These are phyloP conservation scores for Platalea minor DNA, from an alignment of 2,797 vertebrate species.

Conservation along the genomic window DNA sequence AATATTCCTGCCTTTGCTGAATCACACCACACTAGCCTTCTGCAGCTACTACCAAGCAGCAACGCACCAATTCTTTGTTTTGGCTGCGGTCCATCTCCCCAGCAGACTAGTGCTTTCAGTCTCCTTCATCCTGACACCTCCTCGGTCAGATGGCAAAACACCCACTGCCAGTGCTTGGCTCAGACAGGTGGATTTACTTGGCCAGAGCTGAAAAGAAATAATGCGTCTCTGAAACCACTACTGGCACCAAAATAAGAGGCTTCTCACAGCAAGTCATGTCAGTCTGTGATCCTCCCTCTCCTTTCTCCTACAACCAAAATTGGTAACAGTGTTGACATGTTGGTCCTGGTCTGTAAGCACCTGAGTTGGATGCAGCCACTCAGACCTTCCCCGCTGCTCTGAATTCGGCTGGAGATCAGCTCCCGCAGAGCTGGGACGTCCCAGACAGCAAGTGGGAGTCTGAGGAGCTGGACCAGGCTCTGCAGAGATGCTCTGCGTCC, in stretches of 20 bases:
- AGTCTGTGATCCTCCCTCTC: neutral
- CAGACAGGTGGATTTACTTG: neutral
- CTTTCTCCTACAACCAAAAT: neutral
- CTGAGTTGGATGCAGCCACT: neutral
- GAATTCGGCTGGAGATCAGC: neutral
- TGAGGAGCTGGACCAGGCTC: neutral
- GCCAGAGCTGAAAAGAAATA: neutral
- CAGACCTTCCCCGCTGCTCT: neutral
- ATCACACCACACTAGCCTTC: neutral
- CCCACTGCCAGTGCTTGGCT: fast-evolving
- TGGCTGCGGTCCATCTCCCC: neutral
- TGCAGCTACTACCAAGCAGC: neutral
- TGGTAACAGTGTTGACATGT: neutral
- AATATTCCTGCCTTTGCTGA: neutral
- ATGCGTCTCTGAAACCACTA: neutral
- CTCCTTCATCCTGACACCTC: neutral
- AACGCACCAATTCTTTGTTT: neutral
- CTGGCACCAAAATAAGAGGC: neutral
- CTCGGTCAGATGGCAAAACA: neutral
- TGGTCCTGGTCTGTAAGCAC: neutral
- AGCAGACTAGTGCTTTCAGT: neutral
- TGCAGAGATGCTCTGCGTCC: neutral
- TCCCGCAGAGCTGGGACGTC: fast-evolving
- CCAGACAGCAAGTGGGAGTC: fast-evolving
- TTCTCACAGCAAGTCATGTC: neutral